Conservation (phyloP, 1,140 invertebrate species). For the Batillaria attramentaria region DNA sequence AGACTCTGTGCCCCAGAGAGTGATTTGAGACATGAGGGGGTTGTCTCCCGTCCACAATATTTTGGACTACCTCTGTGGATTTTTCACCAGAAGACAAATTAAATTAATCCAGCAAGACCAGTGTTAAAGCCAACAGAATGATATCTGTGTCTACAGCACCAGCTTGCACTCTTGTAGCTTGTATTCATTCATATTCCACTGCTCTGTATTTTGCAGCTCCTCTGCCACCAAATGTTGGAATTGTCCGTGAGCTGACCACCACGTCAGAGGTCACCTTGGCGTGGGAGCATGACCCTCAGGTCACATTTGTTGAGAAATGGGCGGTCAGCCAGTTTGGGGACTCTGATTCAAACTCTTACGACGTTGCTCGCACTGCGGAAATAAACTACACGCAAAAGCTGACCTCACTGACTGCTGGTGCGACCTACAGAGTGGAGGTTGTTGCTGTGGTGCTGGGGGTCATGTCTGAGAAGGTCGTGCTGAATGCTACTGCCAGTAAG, state of each 20-base stretch:
- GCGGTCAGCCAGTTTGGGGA: constrained; percentile 24
- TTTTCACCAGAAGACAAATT: too few species aligned
- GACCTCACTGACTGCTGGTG: constrained; percentile 41
- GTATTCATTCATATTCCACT: neutral
- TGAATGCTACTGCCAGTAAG: constrained; percentile 53
- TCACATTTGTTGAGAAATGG: constrained; percentile 43
- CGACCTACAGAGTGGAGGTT: constrained; percentile 44
- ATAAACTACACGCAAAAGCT: constrained; percentile 3
- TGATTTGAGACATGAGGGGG: too few species aligned
- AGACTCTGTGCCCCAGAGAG: too few species aligned
- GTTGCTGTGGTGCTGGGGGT: constrained; percentile 34
- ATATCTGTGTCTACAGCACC: too few species aligned
- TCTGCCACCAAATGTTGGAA: constrained; percentile 32
- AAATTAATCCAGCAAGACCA: too few species aligned
- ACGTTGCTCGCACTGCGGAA: neutral
- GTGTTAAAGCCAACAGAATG: too few species aligned
- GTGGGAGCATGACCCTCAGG: constrained; percentile 40
- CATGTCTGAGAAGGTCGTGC: constrained; percentile 27
- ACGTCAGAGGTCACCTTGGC: constrained; percentile 34
- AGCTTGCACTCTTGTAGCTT: neutral
- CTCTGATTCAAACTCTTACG: constrained; percentile 6
- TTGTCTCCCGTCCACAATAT: too few species aligned
- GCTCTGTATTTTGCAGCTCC: constrained; percentile 46
- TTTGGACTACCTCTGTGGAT: too few species aligned
- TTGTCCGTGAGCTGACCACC: constrained; percentile 22